phyloP scores from a whole-genome alignment of 2,113 vertebrate genomes.

The Myanophis thanlyinensis region DNA sequence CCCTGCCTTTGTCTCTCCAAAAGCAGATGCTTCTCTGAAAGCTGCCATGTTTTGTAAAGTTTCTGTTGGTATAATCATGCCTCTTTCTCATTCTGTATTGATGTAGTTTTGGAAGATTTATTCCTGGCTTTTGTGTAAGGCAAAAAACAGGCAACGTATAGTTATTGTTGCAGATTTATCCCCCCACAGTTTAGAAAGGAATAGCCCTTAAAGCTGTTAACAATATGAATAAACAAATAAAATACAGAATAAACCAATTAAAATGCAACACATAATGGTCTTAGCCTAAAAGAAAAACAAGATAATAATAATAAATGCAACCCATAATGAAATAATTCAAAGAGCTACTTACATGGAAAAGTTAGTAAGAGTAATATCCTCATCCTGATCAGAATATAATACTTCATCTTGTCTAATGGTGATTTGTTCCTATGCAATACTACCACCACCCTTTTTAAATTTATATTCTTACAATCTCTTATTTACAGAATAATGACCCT shows the following conservation, averaged over 20 bases:
- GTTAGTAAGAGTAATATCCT: not conserved
- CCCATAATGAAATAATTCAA: not conserved
- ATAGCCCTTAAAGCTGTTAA: not conserved
- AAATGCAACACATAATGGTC: not conserved
- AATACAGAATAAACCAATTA: not conserved
- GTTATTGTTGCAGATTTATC: not conserved
- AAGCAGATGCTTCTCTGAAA: not conserved
- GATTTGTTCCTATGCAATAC: not conserved
- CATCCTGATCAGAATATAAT: not conserved
- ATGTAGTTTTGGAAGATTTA: not conserved
- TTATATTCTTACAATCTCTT: not conserved
- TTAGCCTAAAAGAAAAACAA: not conserved
- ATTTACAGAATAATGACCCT: not conserved
- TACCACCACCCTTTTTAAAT: not conserved
- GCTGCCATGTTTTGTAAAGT: not conserved
- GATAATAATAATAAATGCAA: not conserved
- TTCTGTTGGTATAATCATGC: not conserved
- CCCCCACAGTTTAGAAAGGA: not conserved
- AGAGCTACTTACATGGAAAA: not conserved
- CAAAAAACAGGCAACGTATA: not conserved
- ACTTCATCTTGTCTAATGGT: not conserved
- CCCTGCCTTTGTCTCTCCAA: not conserved
- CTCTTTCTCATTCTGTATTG: not conserved
- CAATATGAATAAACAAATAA: not conserved
- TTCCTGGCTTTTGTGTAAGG: not conserved